Percentiles rank a stretch among this genome's conserved stretches.
Evolutionary conservation across 2,113 vertebrate genomes (phyloP).

Genomic region (Eulemur rufifrons): DNA sequence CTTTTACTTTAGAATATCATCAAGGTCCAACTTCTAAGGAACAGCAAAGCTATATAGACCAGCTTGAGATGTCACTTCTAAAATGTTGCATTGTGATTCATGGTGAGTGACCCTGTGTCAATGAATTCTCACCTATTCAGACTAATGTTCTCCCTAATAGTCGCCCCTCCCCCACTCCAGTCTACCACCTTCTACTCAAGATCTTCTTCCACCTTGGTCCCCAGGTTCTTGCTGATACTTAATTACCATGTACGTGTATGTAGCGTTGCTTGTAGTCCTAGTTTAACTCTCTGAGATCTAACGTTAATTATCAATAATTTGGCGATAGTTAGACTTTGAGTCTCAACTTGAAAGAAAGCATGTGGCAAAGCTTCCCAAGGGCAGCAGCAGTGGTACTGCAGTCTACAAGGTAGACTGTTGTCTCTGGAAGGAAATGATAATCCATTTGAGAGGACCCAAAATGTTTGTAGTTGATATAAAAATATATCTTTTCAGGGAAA

Average conservation of each 20-base stretch:
- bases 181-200: background rate
- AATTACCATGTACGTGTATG: background rate
- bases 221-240: background rate
- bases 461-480: background rate
- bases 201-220: background rate
- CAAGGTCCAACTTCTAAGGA: background rate
- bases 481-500: background rate
- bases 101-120: background rate
- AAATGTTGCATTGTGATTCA: background rate
- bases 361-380: background rate
- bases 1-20: background rate
- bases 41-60: background rate
- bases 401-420: background rate
- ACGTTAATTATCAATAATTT: background rate
- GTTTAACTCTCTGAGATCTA: background rate
- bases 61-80: background rate
- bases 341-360: background rate
- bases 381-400: fast-evolving
- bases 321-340: background rate
- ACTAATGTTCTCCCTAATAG: background rate
- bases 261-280: fast-evolving
- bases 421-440: background rate
- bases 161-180: fast-evolving
- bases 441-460: background rate
- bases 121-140: background rate